These are phyloP conservation scores for Amphipoea lucens DNA, from an alignment of 2,888 invertebrate species.

Conservation along the genomic window DNA sequence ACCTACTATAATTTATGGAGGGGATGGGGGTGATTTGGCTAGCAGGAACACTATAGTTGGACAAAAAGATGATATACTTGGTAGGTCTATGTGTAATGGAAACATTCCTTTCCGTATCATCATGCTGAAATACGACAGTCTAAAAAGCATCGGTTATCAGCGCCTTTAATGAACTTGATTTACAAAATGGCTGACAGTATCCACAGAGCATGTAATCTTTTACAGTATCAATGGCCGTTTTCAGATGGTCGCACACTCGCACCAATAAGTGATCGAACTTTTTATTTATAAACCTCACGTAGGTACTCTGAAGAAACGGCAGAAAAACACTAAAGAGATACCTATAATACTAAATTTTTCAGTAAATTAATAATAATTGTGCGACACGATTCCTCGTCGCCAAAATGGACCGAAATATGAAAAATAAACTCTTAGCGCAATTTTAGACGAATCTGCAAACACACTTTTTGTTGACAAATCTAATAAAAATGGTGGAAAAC, in stretches of 20 bases:
- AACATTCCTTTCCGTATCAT: not conserved
- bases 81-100: not conserved
- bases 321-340: too few species aligned
- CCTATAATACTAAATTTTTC: conserved; percentile 2
- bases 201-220: too few species aligned
- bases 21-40: too few species aligned
- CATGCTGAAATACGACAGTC: not conserved
- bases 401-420: not conserved
- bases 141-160: not conserved
- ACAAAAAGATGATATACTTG: not conserved
- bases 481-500: conserved; percentile 28
- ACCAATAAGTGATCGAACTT: not conserved
- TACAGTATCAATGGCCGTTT: not conserved
- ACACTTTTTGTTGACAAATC: not conserved
- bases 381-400: not conserved
- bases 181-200: not conserved
- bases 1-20: too few species aligned
- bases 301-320: not conserved
- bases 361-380: not conserved
- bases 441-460: conserved; percentile 1
- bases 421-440: not conserved
- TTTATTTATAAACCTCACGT: not conserved
- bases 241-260: not conserved
- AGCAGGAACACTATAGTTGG: not conserved
- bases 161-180: not conserved